Percentiles rank a stretch among this genome's conserved stretches.
These are phyloP conservation scores for Canis aureus DNA, from an alignment of 2,113 vertebrate species.

Conservation along the genomic window DNA sequence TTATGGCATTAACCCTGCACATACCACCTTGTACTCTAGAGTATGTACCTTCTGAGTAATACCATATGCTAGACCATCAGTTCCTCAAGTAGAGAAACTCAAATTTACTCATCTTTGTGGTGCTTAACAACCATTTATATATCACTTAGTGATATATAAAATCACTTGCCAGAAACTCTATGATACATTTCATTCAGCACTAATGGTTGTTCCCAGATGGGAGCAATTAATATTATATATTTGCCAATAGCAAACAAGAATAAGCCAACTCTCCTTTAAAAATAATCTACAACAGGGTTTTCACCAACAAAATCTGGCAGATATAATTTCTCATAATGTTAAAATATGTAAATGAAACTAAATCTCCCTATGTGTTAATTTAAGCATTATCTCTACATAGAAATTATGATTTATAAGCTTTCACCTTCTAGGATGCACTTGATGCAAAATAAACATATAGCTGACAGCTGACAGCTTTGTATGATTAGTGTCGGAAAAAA, in stretches of 20 bases:
- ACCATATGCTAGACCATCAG: too few species aligned
- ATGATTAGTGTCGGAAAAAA: conserved; percentile 59
- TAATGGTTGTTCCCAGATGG: neutral
- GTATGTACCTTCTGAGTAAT: neutral
- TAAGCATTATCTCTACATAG: conserved; percentile 66
- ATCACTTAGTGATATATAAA: neutral
- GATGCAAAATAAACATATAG: conserved; percentile 67
- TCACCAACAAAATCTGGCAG: conserved; percentile 18
- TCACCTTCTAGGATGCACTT: conserved; percentile 66
- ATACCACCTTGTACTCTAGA: neutral
- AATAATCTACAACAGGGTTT: conserved; percentile 49
- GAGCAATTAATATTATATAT: conserved; percentile 52
- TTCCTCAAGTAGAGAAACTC: neutral
- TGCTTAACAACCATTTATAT: neutral
- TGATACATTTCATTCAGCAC: conserved; percentile 38
- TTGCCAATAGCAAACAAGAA: conserved; percentile 35
- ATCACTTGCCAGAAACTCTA: neutral
- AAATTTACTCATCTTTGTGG: neutral
- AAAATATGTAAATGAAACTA: conserved; percentile 73
- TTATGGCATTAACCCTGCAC: neutral
- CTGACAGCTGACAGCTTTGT: conserved; percentile 75
- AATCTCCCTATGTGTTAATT: conserved; percentile 64
- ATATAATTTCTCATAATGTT: conserved; percentile 59
- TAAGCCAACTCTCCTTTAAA: conserved; percentile 54
- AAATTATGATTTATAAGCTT: conserved; percentile 25